Percentiles rank a stretch among this genome's conserved stretches.
Conservation (phyloP, 2,113 vertebrate species). For the Pterocles gutturalis region DNA sequence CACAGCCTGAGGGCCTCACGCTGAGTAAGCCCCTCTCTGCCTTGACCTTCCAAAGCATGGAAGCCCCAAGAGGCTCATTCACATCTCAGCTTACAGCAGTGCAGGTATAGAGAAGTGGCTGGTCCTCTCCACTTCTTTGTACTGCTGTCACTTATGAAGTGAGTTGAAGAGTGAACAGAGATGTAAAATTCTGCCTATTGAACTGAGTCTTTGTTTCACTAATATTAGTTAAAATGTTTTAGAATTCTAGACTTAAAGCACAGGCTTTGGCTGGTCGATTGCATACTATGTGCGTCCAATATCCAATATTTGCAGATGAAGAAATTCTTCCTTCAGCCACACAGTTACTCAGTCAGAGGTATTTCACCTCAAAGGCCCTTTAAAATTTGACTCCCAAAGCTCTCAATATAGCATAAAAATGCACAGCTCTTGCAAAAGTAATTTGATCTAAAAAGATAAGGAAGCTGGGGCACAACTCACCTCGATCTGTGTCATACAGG, state of each 20-base stretch:
- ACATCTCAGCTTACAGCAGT: background rate
- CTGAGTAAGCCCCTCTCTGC: background rate
- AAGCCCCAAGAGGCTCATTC: background rate
- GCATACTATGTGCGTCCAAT: background rate
- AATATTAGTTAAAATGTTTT: background rate
- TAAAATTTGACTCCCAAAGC: background rate
- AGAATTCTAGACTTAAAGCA: background rate
- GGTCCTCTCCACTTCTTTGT: background rate
- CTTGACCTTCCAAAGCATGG: background rate
- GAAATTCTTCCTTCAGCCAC: background rate
- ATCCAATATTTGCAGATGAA: background rate
- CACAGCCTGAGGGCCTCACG: background rate
- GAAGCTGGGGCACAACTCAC: conserved; percentile 71
- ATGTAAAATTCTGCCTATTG: background rate
- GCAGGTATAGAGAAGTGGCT: background rate
- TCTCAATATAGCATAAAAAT: background rate
- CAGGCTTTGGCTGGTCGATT: background rate
- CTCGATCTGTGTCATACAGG: conserved; percentile 96
- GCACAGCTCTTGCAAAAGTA: background rate
- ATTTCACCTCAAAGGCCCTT: background rate
- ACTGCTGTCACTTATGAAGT: background rate
- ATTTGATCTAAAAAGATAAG: background rate
- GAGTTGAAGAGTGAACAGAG: background rate
- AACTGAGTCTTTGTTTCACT: background rate
- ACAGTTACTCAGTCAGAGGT: background rate